Percentiles rank a stretch among this genome's conserved stretches.
These are phyloP conservation scores for Drosophila setosimentum DNA, from an alignment of 2,888 invertebrate species.

Conservation along the genomic window DNA sequence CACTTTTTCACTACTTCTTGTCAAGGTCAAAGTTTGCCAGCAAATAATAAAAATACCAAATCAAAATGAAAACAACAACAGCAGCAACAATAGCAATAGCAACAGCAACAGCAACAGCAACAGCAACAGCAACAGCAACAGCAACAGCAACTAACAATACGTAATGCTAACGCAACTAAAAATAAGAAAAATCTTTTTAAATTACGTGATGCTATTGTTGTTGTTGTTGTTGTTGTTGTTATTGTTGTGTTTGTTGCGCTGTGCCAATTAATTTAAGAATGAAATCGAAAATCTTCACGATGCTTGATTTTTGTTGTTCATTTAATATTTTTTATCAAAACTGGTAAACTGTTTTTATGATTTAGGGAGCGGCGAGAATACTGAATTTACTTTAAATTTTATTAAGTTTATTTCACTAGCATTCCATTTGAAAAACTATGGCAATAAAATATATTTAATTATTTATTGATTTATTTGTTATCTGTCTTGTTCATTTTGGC, in stretches of 20 bases:
- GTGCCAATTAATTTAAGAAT: conserved; percentile 78
- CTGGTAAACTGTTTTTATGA: conserved; percentile 2
- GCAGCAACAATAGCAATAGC: conserved; percentile 12
- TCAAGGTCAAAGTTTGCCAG: conserved; percentile 74
- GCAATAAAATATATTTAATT: background rate
- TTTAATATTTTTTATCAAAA: conserved; percentile 1
- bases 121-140: conserved; percentile 22
- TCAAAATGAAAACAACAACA: conserved; percentile 10
- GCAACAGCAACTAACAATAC: conserved; percentile 20
- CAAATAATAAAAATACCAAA: conserved; percentile 26
- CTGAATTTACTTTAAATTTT: background rate
- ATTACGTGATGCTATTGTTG: conserved; percentile 61
- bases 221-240: conserved; percentile 23
- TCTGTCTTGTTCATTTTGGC: conserved; percentile 2
- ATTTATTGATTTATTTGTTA: conserved; percentile 9
- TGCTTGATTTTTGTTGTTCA: conserved; percentile 19
- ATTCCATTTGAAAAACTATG: background rate
- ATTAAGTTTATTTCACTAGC: background rate
- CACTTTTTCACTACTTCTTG: conserved; percentile 49
- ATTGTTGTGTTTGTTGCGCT: conserved; percentile 30
- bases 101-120: conserved; percentile 12
- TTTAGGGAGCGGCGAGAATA: too few species aligned
- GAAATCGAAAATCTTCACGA: conserved; percentile 75
- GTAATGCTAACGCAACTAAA: conserved; percentile 66
- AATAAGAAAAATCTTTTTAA: conserved; percentile 61